Base-by-base conservation (phyloP, 1,140 invertebrate species). In the Acromyrmex charruanus region DNA sequence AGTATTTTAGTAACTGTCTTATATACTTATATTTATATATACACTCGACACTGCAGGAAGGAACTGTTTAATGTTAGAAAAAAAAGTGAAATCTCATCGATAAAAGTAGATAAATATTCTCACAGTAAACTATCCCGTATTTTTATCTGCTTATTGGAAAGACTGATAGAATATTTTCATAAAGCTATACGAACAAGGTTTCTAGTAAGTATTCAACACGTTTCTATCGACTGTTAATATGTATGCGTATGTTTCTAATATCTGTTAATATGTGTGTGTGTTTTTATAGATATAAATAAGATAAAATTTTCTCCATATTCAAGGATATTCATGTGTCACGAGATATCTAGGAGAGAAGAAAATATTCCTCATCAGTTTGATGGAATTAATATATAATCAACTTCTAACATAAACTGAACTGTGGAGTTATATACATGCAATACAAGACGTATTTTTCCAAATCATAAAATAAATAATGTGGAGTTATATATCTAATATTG, bases 301-400 rank as follows among this genome's bases (percentile, higher is more conserved):
- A 87, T 88, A 77, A 69, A 58, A 71, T 68, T 25, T 75, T 87
- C 53, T 49, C 10, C 5, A 14, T 61, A 49, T 55, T 77, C 53
- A 61, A 53, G 51, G 21, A 69, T 39, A 68, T 87, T 69, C 49
- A 28, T 14, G 28, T 39, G 55, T 63, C 39, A 61, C 14, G 21
- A 49, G 49, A 84, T 18, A 16, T n/a, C 31, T 16, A 25, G 14
- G 35, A 59, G 18, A 2, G 16, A 25, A 71, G 44, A 49, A 69
- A 39, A 55, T 31, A 55, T 63, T 61, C 1, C 10, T n/a, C 35
- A 16, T 65, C 63, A 66, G 44, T 66, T 79, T 69, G 16, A 81
- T 69, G 65, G 51, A 81, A 71, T 25, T 81, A 81, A 71, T 59
- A 44, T 81, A 31, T 71, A 71, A 81, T n/a, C 28, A 53, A n/a